phyloP scores from a whole-genome alignment of 2,888 invertebrate genomes.

The Drosophila mettleri region DNA sequence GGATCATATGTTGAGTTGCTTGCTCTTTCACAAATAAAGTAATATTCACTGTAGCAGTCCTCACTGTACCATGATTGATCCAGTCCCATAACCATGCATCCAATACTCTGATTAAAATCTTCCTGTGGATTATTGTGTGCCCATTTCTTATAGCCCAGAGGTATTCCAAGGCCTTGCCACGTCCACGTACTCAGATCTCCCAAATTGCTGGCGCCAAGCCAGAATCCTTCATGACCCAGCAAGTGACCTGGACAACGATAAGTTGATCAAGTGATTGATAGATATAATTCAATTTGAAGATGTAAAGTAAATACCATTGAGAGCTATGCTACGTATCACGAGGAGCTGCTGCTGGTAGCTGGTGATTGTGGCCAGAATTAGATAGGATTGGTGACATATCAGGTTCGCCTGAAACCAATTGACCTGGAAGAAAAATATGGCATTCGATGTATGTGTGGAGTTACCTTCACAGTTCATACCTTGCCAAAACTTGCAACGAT shows the following conservation, averaged over 20 bases:
- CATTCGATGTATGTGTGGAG: background rate
- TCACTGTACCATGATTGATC: conserved; percentile 57
- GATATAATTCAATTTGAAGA: background rate
- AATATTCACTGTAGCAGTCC: conserved; percentile 36
- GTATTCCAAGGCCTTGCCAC: conserved; percentile 49
- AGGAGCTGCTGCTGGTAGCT: conserved; percentile 36
- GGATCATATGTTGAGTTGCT: conserved; percentile 19
- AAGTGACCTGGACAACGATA: conserved; percentile 17
- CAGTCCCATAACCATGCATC: conserved; percentile 39
- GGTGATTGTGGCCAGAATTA: conserved; percentile 54
- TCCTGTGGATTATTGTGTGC: conserved; percentile 33
- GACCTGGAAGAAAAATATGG: conserved; percentile 25
- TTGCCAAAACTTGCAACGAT: conserved; percentile 37
- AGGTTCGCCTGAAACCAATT: conserved; percentile 56
- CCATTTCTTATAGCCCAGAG: conserved; percentile 57
- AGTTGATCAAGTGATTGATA: accelerated
- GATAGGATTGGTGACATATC: conserved; percentile 43
- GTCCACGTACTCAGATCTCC: conserved; percentile 36
- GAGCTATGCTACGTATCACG: conserved; percentile 32
- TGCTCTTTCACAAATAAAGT: conserved; percentile 55
- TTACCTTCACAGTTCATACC: conserved; percentile 15
- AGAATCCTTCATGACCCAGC: conserved; percentile 42
- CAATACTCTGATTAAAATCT: conserved; percentile 8
- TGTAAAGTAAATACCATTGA: conserved; percentile 21
- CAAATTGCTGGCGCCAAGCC: conserved; percentile 62